phyloP scores from a whole-genome alignment of 2,888 invertebrate species.

The Agonopterix heracliana region DNA sequence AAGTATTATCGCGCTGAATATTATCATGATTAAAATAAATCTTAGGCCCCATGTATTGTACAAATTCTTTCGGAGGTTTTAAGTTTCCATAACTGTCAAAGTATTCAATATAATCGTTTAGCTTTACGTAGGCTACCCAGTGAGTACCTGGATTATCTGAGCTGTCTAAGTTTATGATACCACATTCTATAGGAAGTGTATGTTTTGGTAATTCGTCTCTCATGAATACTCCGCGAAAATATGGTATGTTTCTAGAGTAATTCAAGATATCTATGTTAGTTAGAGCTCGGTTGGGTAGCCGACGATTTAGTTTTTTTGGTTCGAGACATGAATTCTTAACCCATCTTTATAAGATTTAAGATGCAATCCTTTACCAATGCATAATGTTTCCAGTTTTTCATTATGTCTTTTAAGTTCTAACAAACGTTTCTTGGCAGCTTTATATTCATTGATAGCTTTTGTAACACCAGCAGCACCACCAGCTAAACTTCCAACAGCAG shows the following conservation, averaged over 20 bases:
- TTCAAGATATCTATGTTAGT: constrained; percentile 1
- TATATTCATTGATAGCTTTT: constrained; percentile 28
- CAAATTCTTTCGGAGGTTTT: constrained; percentile 24
- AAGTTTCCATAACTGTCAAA: constrained; percentile 42
- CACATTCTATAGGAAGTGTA: constrained; percentile 17
- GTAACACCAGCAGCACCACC: constrained; percentile 35
- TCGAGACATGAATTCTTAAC: constrained; percentile 3
- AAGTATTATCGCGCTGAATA: constrained; percentile 24
- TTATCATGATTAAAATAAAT: constrained; percentile 23
- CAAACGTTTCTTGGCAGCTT: constrained; percentile 21
- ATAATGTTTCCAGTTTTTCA: constrained; percentile 37
- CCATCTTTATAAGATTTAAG: constrained; percentile 26
- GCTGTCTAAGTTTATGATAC: constrained; percentile 26
- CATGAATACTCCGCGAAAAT: too few species aligned
- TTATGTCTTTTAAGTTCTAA: constrained; percentile 9
- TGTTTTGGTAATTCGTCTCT: constrained; percentile 18
- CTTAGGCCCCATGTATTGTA: constrained; percentile 18
- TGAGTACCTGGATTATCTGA: constrained; percentile 26
- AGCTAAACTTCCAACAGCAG: constrained; percentile 31
- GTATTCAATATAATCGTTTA: constrained; percentile 25
- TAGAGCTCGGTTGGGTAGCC: constrained; percentile 5
- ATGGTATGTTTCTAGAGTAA: neutral
- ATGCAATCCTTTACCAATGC: constrained; percentile 32
- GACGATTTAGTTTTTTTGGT: constrained; percentile 21
- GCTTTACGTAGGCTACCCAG: constrained; percentile 37